Base-by-base conservation (phyloP, 2,113 vertebrate species). In the Orycteropus afer region DNA sequence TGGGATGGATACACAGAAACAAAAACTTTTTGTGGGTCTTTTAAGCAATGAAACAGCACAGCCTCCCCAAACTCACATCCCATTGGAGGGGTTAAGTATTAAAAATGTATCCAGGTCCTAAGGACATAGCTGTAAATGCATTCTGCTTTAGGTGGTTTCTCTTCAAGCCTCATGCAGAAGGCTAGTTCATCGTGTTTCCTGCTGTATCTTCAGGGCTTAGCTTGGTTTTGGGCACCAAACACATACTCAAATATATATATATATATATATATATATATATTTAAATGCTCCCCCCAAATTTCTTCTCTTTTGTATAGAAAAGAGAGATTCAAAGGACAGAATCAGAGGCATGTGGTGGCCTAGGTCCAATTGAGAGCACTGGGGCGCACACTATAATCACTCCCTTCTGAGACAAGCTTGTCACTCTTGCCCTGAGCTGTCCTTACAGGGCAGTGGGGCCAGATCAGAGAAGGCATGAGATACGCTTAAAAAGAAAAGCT, bases 211-310 rank as follows among this genome's bases (percentile, higher is more conserved):
- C 51, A 81, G 37, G 20, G 22, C 7, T 90, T 73, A 40, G 4
- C 14, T 42, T 53, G 49, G 57, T 59, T 76, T 84, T 77, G 57
- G 86, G 27, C 73, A 61, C 55, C 83, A 86, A 90, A 61, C 5
- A 88, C 59, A 90, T 49, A 40, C 0, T 51, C 15, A 77, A 82
- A 57, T 23, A 59, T n/a, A n/a, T n/a, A n/a, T n/a, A n/a, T n/a
- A n/a, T n/a, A n/a, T n/a, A n/a, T n/a, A n/a, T n/a, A n/a, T n/a
- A n/a, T n/a, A n/a, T n/a, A n/a, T n/a, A n/a, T n/a, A n/a, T 71
- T 77, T 47, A 74, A 93, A 83, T 77, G 88, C n/a, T 86, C 86
- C 90, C 49, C 82, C 45, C 49, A 37, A 25, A 77, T 77, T 57
- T 45, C 71, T 69, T 69, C 27, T 95, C 32, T 77, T 95, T 95